Conservation (phyloP, 2,113 vertebrate genomes). For the Sapayoa aenigma region DNA sequence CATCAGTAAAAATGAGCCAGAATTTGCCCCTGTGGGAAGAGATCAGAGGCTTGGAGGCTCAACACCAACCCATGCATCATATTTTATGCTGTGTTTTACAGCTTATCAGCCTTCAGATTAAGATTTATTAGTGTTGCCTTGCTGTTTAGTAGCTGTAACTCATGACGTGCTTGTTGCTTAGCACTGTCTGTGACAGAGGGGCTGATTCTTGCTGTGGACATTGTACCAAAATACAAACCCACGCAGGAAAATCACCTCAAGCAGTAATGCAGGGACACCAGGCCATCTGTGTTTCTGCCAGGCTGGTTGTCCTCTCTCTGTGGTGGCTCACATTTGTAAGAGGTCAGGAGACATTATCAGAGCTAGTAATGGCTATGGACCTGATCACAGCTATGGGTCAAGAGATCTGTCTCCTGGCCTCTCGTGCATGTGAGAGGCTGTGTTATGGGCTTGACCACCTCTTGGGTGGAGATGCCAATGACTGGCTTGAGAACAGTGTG, state of each 20-base stretch:
- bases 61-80: conserved; percentile 4
- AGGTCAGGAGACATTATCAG: background rate
- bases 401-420: background rate
- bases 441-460: background rate
- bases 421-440: background rate
- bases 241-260: background rate
- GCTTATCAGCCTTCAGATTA: conserved; percentile 35
- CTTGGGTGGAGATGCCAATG: background rate
- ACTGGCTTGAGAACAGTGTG: background rate
- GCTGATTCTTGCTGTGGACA: fast-evolving
- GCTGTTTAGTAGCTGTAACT: conserved; percentile 6
- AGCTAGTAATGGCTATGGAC: background rate
- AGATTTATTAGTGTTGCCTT: conserved; percentile 46
- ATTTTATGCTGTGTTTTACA: conserved; percentile 54
- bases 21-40: conserved; percentile 10
- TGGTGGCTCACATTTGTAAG: fast-evolving
- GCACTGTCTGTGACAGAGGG: background rate
- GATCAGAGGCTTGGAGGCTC: conserved; percentile 25
- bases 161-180: background rate
- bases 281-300: background rate
- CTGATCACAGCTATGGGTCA: background rate
- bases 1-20: conserved; percentile 18
- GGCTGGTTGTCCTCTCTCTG: fast-evolving
- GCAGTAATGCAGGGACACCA: background rate
- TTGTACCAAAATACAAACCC: background rate